Evolutionary conservation across 2,797 vertebrate species (phyloP), one percentile per base, ranked within the genome.

Genomic region (Lagorchestes hirsutus): DNA sequence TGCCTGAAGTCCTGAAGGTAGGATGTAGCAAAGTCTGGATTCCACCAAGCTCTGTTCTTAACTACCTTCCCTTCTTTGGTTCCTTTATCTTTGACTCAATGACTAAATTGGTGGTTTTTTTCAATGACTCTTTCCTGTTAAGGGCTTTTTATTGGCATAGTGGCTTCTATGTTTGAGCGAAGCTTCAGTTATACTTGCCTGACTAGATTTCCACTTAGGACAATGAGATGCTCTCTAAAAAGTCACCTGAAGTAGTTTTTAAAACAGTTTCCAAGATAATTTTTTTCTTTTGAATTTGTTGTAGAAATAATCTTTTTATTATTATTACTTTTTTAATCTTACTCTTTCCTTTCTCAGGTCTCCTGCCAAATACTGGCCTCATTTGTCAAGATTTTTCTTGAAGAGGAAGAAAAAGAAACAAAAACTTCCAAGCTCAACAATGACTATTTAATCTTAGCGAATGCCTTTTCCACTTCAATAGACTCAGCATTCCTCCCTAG

Each of bases 391-490:
- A 10, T n/a, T 93, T 94, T 96, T 96, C 29, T 28, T 6, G 0
- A 56, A 95, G 90, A 96, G 4, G n/a, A 31, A 3, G 0, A 0
- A 91, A 34, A 54, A 31, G 3, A 58, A 10, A 1, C 54, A 67
- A 62, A 94, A 54, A 6, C 50, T 28, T 40, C 67, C 18, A 74
- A 74, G 40, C 74, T 55, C 14, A 55, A 4, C 1, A 95, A 50
- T 40, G 67, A 52, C 95, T 96, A 13, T 95, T 97, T 96, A 98
- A 98, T 94, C 93, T 95, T 96, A 96, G 91, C 28, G 97, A 95
- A 95, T 95, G 93, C 2, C 31, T 96, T 97, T 96, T 97, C 93
- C 40, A 95, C 96, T 98, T 98, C 91, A 93, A 97, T 96, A 97
- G 87, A 94, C 96, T 98, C 94, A 94, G 93, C 93, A 93, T 97